A percentile compares a stretch with the other conserved stretches of the same genome.
Evolutionary conservation across 2,113 vertebrate species (phyloP).

Genomic region (Microtus oregoni): DNA sequence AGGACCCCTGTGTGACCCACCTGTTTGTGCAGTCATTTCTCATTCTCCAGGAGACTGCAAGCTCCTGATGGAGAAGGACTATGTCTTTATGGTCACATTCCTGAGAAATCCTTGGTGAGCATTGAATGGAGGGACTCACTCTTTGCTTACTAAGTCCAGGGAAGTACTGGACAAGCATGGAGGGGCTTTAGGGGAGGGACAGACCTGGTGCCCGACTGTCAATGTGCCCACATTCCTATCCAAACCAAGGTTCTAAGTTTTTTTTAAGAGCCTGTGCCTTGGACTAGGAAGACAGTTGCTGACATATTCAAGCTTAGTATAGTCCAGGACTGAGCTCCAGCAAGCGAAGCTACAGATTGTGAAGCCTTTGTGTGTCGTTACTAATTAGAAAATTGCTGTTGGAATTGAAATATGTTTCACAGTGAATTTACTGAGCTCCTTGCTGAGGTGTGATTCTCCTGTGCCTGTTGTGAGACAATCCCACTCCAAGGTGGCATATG

Average conservation of each 20-base stretch:
- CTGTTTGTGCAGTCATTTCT: not conserved
- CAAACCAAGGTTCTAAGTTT: too few relatives aligned
- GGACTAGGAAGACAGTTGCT: not conserved
- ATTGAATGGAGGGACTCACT: not conserved
- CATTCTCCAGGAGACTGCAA: not conserved
- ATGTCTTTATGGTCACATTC: not conserved
- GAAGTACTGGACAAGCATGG: not conserved
- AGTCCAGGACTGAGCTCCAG: conserved; percentile 18
- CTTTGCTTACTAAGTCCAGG: not conserved
- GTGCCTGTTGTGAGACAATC: conserved; percentile 7
- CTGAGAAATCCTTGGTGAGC: not conserved
- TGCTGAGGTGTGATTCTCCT: not conserved
- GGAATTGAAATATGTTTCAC: conserved; percentile 73
- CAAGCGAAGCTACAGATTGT: conserved; percentile 11
- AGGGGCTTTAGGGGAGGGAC: not conserved
- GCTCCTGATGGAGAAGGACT: not conserved
- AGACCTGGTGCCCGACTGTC: not conserved
- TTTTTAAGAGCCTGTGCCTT: not conserved
- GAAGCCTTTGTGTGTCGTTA: conserved; percentile 52
- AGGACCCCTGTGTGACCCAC: not conserved
- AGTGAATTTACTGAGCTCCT: conserved; percentile 67
- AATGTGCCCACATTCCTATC: not conserved
- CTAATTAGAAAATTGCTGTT: conserved; percentile 78
- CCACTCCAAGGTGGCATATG: not conserved
- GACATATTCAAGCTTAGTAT: not conserved